Evolutionary conservation across 2,113 vertebrate species (phyloP), one percentile per base, ranked within the genome.

Genomic region (Nyctibius bracteatus): DNA sequence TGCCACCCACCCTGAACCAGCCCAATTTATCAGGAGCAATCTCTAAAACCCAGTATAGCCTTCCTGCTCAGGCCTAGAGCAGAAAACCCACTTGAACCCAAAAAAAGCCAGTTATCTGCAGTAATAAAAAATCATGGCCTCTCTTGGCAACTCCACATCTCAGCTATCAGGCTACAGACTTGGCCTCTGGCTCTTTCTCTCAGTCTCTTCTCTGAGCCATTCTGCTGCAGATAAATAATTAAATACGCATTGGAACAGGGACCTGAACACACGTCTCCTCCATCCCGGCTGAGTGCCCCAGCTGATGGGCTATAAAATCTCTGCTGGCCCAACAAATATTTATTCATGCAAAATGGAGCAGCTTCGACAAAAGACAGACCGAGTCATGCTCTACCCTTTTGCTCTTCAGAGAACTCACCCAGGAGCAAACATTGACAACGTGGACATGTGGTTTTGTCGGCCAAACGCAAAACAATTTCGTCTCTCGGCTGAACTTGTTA

Each of bases 221-320:
- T 75, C 89, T 95, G 91, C 90, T 91, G 78, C 89, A 52, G 91
- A 91, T 92, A 82, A 96, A 96, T 94, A 92, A 96, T 95, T 94
- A 87, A 95, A 67, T 9, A 75, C 6, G 1, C 0, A 0, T 39
- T 94, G 95, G 91, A 96, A 89, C 55, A 19, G 66, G n/a, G 70
- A 67, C 79, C 70, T 31, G 88, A 81, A 27, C 94, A 74, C 72
- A 19, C 25, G 0, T 71, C 91, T 57, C 77, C 92, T 91, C 80
- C 93, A 94, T 28, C 72, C 93, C 68, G 0, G 94, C 81, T 63
- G 81, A 91, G 84, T 91, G 91, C 86, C 95, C 8, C 7, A 57
- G 70, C 51, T 65, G 92, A 85, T 61, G 93, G 94, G 89, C 84
- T 94, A 77, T 91, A 92, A 96, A 96, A 91, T 85, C 89, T 82